Conservation (phyloP, 92 coral and sea anemone species). For the Metridium senile region DNA sequence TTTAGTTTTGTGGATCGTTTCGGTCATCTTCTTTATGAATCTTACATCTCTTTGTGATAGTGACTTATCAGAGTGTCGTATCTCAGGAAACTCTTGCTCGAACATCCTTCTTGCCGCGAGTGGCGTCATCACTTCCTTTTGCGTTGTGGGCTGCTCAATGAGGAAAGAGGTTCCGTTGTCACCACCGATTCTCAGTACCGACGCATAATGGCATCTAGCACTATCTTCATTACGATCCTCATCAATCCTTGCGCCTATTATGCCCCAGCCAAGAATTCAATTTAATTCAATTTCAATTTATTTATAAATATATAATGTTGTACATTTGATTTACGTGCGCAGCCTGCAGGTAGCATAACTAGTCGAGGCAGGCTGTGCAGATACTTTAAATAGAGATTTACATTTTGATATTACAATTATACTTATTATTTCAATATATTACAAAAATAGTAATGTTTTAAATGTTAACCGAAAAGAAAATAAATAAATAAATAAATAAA, state of each 20-base stretch:
- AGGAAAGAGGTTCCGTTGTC: not conserved
- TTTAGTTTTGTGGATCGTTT: constrained; percentile 29
- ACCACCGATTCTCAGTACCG: constrained; percentile 13
- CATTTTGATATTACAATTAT: too few relatives aligned
- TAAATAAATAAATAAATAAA: too few relatives aligned
- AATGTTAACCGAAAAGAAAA: too few relatives aligned
- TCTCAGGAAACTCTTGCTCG: constrained; percentile 42
- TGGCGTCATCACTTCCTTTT: constrained; percentile 30
- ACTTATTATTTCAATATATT: too few relatives aligned
- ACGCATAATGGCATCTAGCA: constrained; percentile 23
- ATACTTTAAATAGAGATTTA: too few relatives aligned
- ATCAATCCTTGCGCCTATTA: constrained; percentile 28
- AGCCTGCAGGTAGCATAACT: too few relatives aligned
- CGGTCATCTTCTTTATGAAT: constrained; percentile 30
- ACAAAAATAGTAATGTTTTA: too few relatives aligned
- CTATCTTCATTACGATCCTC: not conserved
- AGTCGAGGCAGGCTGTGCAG: too few relatives aligned
- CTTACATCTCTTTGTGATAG: constrained; percentile 45
- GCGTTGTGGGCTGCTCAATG: not conserved
- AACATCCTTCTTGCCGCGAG: constrained; percentile 17
- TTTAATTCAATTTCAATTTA: too few relatives aligned
- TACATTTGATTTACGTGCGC: too few relatives aligned
- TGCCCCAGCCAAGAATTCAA: too few relatives aligned
- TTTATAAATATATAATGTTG: too few relatives aligned
- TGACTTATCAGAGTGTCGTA: not conserved